Conservation (phyloP, 2,113 vertebrate species). For the Tinamus guttatus region DNA sequence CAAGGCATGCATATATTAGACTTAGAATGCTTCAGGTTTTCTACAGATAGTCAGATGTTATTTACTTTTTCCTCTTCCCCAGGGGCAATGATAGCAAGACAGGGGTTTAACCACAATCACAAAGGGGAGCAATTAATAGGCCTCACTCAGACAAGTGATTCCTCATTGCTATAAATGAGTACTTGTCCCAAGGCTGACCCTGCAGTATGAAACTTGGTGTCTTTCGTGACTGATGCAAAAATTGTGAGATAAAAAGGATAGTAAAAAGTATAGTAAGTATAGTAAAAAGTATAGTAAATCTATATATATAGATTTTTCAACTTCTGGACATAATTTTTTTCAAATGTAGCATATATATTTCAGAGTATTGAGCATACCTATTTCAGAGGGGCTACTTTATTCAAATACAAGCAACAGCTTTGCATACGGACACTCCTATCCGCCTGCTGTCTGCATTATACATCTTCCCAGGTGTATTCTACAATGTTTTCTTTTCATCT, state of each 20-base stretch:
- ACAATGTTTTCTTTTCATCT: neutral
- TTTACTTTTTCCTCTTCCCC: neutral
- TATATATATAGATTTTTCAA: neutral
- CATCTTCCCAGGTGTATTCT: neutral
- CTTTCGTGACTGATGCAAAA: neutral
- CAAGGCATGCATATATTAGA: neutral
- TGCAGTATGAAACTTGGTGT: neutral
- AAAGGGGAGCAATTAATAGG: neutral
- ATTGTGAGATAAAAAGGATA: neutral
- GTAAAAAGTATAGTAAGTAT: fast-evolving
- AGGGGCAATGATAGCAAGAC: neutral
- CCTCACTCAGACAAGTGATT: fast-evolving
- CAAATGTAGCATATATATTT: too few relatives aligned
- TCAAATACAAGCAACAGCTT: neutral
- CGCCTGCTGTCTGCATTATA: neutral
- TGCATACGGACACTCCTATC: neutral
- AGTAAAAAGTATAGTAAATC: fast-evolving
- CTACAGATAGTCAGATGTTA: neutral
- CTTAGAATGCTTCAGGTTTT: neutral
- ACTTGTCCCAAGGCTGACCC: neutral
- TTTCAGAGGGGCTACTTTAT: neutral
- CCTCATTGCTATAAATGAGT: neutral
- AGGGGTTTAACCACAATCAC: neutral
- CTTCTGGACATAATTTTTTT: neutral
- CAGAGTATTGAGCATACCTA: too few relatives aligned